Base-by-base conservation (phyloP, 1,140 invertebrate genomes). In the Papilio xuthus region DNA sequence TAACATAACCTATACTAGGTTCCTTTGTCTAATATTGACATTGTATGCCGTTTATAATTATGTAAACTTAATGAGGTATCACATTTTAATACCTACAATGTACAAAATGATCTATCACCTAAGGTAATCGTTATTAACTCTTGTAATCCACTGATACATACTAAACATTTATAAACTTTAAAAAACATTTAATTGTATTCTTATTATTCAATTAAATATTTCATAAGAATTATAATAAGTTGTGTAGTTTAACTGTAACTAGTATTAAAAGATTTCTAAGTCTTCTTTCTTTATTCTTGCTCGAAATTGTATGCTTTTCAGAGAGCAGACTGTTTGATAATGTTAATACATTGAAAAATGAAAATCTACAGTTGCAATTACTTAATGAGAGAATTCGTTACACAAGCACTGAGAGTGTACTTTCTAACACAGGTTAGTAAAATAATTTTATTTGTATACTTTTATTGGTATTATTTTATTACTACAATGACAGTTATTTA, bases 241-340 rank as follows among this genome's bases (percentile, higher is more conserved):
- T 53, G 7, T 20, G 18, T 9, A 44, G 3, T 10, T 13, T 44
- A n/a, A 6, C 50, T 4, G n/a, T 53, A 53, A 6, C 8, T 53
- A n/a, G 18, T n/a, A 47, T 47, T 47, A 18, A 6, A 47, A 37
- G 32, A 37, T 37, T 37, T 37, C 32, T 37, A 6, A 37, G 7
- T 6, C 7, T 37, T 7, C 32, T 47, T 47, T 15, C 2, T 47
- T 26, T 23, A n/a, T 7, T 67, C 13, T 23, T 12, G 15, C 18
- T 6, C 7, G 15, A 15, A 7, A 7, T 67, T 67, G 28, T 7
- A 67, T 67, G 13, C 23, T 26, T 67, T 95, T 84, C 94, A 99
- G 98, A 98, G 93, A 98, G 97, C 91, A 96, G 97, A 80, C 91
- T 98, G 15, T 98, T 98, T 94, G 98, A 98, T 85, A 96, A 95